These are phyloP conservation scores for Sigmodon hispidus DNA, from an alignment of 2,113 vertebrate genomes.

Conservation along the genomic window DNA sequence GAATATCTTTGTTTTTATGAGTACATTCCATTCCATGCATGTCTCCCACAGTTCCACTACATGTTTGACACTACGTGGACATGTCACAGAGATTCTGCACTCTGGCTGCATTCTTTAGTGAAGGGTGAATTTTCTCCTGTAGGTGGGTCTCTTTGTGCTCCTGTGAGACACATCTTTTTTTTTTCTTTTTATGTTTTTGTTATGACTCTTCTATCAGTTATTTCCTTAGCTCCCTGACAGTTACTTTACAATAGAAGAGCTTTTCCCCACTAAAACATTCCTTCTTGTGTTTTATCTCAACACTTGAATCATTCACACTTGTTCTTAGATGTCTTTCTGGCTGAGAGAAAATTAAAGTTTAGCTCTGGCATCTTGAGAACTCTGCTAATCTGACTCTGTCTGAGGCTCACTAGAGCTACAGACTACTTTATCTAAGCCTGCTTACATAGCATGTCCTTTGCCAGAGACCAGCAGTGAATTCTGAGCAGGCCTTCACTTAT, in stretches of 20 bases:
- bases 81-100: not conserved
- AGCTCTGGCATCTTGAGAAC: not conserved
- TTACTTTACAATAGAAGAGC: not conserved
- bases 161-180: not conserved
- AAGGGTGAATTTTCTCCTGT: conserved; percentile 1
- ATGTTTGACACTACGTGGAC: not conserved
- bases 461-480: not conserved
- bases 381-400: not conserved
- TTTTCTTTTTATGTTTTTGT: not conserved
- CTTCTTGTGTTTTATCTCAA: not conserved
- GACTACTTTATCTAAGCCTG: not conserved
- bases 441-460: not conserved
- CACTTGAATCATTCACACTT: not conserved
- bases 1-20: not conserved
- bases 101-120: not conserved
- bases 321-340: not conserved
- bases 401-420: not conserved
- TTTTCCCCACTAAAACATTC: not conserved
- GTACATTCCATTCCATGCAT: not conserved
- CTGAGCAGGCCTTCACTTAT: not conserved
- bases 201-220: not conserved
- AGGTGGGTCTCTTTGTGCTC: not conserved
- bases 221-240: not conserved
- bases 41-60: not conserved
- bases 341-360: not conserved